Conservation (phyloP, 2,888 invertebrate species). For the Helobdella robusta region DNA sequence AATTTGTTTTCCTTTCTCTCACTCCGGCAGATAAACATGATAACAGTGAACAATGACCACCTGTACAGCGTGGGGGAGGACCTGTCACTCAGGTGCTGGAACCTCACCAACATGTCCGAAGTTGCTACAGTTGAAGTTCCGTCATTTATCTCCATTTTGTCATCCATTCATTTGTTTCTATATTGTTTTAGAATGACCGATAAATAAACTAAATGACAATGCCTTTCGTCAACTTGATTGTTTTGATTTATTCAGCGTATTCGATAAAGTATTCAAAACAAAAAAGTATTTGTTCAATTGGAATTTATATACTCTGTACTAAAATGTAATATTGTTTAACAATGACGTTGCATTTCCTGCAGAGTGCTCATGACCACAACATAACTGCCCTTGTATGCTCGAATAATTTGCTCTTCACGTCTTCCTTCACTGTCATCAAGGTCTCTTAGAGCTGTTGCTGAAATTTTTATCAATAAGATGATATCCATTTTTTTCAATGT, state of each 20-base stretch:
- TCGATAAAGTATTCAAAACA: too few species aligned
- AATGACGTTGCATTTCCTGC: constrained; percentile 21
- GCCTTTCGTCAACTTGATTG: neutral
- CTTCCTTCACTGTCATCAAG: constrained; percentile 44
- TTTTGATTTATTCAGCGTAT: too few species aligned
- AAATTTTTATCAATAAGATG: neutral
- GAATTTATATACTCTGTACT: neutral
- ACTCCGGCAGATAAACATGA: constrained; percentile 39
- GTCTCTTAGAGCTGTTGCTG: constrained; percentile 32
- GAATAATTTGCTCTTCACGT: constrained; percentile 41
- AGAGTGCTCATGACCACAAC: constrained; percentile 45
- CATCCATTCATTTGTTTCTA: neutral
- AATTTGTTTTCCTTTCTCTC: constrained; percentile 18
- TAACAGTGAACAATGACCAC: constrained; percentile 36
- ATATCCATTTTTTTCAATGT: neutral
- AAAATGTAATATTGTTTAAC: neutral
- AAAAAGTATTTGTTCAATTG: too few species aligned
- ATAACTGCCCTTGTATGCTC: constrained; percentile 41
- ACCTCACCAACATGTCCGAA: constrained; percentile 33
- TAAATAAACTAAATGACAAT: constrained; percentile 2
- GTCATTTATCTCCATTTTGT: neutral
- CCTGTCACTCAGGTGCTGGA: constrained; percentile 38
- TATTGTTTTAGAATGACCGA: neutral
- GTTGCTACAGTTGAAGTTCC: constrained; percentile 12
- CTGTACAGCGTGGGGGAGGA: constrained; percentile 43